A percentile compares a stretch with the other conserved stretches of the same genome.
Conservation (phyloP, 2,113 vertebrate genomes). For the Chauna torquata region DNA sequence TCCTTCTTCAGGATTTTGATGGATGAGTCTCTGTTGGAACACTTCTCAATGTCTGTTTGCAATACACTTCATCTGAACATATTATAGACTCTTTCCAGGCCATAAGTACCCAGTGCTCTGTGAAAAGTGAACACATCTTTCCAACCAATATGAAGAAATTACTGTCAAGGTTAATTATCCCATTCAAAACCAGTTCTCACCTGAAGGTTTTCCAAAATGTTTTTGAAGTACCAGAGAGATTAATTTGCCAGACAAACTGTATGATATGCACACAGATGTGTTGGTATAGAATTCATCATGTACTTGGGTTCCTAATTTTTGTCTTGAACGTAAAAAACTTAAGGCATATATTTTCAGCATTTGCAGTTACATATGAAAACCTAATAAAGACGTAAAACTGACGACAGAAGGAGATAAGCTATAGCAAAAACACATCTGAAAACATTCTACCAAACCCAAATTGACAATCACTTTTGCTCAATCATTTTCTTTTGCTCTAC, state of each 20-base stretch:
- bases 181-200: slow-evolving; percentile 58
- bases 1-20: slow-evolving; percentile 22
- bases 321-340: background rate
- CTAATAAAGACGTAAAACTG: background rate
- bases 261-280: slow-evolving; percentile 18
- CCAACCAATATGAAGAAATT: slow-evolving; percentile 55
- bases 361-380: background rate
- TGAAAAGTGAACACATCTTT: slow-evolving; percentile 68
- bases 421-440: background rate
- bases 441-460: background rate
- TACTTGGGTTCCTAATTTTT: background rate
- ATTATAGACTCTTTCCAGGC: slow-evolving; percentile 47
- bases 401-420: background rate
- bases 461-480: background rate
- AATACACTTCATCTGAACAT: slow-evolving; percentile 28
- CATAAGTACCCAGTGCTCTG: slow-evolving; percentile 50
- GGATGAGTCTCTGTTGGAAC: slow-evolving; percentile 22
- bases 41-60: slow-evolving; percentile 23
- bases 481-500: background rate
- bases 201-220: slow-evolving; percentile 68
- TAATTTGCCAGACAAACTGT: slow-evolving; percentile 34
- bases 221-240: slow-evolving; percentile 54
- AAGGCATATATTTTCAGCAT: background rate
- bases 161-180: slow-evolving; percentile 71
- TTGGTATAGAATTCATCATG: background rate